Percentiles rank a stretch among this genome's conserved stretches.
These are phyloP conservation scores for Panagrolaimus sp. DNA, from an alignment of 1,140 invertebrate species.

Conservation along the genomic window DNA sequence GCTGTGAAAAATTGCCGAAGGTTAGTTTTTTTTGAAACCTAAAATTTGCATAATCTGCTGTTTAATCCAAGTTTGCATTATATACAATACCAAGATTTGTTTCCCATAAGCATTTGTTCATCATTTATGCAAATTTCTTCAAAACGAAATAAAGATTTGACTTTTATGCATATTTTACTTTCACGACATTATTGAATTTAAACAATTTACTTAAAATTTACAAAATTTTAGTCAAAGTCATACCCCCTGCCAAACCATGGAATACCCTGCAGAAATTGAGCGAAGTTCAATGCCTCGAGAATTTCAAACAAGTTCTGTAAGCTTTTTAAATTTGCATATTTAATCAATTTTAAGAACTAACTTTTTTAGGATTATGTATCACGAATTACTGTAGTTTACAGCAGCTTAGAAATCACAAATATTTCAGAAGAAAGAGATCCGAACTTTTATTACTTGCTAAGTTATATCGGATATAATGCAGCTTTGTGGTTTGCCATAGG, in stretches of 20 bases:
- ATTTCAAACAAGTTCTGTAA: conserved; percentile 8
- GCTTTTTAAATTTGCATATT: not conserved
- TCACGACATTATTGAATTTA: too few species aligned
- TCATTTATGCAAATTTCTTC: not conserved
- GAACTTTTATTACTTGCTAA: conserved; percentile 32
- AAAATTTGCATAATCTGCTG: too few species aligned
- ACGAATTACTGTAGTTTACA: conserved; percentile 27
- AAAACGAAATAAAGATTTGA: too few species aligned
- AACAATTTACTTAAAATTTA: too few species aligned
- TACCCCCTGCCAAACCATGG: not conserved
- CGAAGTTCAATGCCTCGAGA: not conserved
- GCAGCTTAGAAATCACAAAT: conserved; percentile 29
- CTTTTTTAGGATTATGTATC: conserved; percentile 37
- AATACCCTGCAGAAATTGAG: not conserved
- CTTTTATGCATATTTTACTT: too few species aligned
- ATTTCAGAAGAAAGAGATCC: conserved; percentile 27
- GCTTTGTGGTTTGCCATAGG: conserved; percentile 38
- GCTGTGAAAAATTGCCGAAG: not conserved
- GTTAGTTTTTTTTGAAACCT: not conserved
- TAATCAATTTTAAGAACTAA: not conserved
- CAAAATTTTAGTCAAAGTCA: not conserved
- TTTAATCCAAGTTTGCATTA: too few species aligned
- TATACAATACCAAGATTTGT: too few species aligned
- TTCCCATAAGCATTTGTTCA: too few species aligned
- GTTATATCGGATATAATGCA: conserved; percentile 38